Evolutionary conservation across 1,140 invertebrate species (phyloP).

Genomic region (Octopus bimaculoides): DNA sequence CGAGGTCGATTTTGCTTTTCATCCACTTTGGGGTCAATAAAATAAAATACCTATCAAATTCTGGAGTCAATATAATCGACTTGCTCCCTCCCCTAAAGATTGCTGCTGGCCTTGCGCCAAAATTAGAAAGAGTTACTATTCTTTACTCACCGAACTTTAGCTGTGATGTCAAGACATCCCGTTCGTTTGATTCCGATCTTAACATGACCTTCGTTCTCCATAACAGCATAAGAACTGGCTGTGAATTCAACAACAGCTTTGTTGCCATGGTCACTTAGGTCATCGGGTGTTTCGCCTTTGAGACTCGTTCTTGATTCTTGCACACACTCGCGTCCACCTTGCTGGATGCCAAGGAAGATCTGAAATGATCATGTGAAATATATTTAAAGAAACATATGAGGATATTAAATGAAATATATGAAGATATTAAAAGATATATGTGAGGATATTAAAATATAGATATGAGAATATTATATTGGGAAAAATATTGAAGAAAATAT

Average conservation of each 20-base stretch:
- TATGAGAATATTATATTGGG: too few relatives aligned
- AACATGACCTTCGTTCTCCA: constrained; percentile 66
- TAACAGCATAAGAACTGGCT: constrained; percentile 62
- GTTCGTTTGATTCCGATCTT: constrained; percentile 61
- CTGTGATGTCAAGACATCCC: constrained; percentile 60
- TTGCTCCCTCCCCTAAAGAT: too few relatives aligned
- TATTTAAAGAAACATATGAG: not conserved
- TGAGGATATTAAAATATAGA: too few relatives aligned
- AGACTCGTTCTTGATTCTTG: not conserved
- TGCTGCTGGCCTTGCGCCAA: too few relatives aligned
- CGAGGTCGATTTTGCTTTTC: too few relatives aligned
- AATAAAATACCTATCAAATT: too few relatives aligned
- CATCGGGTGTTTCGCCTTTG: constrained; percentile 3
- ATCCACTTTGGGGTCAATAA: too few relatives aligned
- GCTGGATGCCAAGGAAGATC: constrained; percentile 39
- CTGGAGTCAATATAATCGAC: too few relatives aligned
- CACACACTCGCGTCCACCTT: constrained; percentile 7
- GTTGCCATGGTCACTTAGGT: constrained; percentile 44
- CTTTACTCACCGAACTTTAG: constrained; percentile 59
- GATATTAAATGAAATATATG: too few relatives aligned
- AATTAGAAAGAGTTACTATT: too few relatives aligned
- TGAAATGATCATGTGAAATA: constrained; percentile 15
- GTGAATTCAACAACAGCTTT: constrained; percentile 66
- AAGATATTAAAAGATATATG: too few relatives aligned
- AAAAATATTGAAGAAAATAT: not conserved